Evolutionary conservation across 2,113 vertebrate species (phyloP).

Genomic region (Corythaixoides concolor): DNA sequence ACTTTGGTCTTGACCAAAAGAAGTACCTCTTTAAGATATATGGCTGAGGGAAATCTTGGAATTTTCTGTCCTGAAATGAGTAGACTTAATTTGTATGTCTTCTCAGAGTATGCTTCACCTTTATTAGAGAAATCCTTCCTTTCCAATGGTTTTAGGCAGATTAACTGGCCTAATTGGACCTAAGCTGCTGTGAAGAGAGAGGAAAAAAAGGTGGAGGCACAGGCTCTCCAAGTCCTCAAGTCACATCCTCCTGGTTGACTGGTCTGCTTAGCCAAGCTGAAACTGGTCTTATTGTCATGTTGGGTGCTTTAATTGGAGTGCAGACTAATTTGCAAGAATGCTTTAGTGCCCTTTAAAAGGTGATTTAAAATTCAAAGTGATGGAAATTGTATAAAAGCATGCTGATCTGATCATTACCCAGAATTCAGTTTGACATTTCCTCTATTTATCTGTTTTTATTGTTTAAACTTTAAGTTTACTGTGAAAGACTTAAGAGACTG

Average conservation of each 20-base stretch:
- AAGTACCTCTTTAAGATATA: constrained; percentile 1
- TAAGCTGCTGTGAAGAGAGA: constrained; percentile 75
- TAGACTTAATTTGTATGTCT: constrained; percentile 52
- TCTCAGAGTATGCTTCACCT: constrained; percentile 62
- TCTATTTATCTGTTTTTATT: constrained; percentile 75
- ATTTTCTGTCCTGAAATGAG: constrained; percentile 51
- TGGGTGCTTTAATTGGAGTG: constrained; percentile 95
- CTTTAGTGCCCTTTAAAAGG: constrained; percentile 94
- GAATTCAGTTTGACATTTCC: constrained; percentile 77
- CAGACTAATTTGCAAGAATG: constrained; percentile 95
- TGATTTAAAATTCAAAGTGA: constrained; percentile 98
- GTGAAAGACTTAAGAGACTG: constrained; percentile 74
- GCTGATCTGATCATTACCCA: constrained; percentile 91
- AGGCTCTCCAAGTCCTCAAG: constrained; percentile 82
- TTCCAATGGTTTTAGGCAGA: constrained; percentile 76
- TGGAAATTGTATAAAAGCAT: constrained; percentile 90
- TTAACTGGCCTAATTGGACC: constrained; percentile 81
- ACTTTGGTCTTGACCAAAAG: neutral
- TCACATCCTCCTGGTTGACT: constrained; percentile 91
- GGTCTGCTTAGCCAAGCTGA: constrained; percentile 91
- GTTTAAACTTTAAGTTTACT: constrained; percentile 72
- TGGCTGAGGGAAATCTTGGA: constrained; percentile 25
- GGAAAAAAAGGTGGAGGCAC: constrained; percentile 72
- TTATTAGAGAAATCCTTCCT: constrained; percentile 72
- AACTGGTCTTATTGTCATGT: constrained; percentile 90